These are phyloP conservation scores for Edolisoma coerulescens DNA, from an alignment of 2,113 vertebrate genomes.

Conservation along the genomic window DNA sequence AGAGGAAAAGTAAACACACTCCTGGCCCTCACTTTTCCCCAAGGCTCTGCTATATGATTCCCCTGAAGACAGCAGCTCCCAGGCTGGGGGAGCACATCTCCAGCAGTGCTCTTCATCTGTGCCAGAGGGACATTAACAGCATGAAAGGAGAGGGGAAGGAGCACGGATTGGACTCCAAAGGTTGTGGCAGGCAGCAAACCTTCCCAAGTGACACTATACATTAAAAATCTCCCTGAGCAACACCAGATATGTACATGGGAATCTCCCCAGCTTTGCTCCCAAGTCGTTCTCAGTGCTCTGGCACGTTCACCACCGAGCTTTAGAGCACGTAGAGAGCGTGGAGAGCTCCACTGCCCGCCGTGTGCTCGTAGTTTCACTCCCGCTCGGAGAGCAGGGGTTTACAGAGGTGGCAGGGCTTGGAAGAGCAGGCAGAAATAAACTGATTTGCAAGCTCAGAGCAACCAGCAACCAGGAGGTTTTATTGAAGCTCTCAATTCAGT, in stretches of 20 bases:
- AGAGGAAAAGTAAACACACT: neutral
- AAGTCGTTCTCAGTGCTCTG: neutral
- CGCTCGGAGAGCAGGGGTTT: neutral
- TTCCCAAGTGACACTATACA: accelerated
- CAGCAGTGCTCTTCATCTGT: neutral
- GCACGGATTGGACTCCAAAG: accelerated
- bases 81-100: neutral
- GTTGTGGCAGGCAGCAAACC: neutral
- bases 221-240: neutral
- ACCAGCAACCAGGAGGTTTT: neutral
- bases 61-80: neutral
- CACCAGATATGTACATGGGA: accelerated
- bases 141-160: neutral
- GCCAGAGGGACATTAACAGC: neutral
- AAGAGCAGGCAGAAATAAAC: neutral
- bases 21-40: neutral
- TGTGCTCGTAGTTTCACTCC: neutral
- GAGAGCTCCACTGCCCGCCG: neutral
- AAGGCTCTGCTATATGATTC: neutral
- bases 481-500: neutral
- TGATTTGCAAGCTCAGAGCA: neutral
- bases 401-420: neutral
- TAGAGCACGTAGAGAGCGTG: accelerated
- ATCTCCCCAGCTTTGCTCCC: neutral
- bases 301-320: accelerated